Evolutionary conservation across 2,113 vertebrate species (phyloP).

Genomic region (Labeo catla): DNA sequence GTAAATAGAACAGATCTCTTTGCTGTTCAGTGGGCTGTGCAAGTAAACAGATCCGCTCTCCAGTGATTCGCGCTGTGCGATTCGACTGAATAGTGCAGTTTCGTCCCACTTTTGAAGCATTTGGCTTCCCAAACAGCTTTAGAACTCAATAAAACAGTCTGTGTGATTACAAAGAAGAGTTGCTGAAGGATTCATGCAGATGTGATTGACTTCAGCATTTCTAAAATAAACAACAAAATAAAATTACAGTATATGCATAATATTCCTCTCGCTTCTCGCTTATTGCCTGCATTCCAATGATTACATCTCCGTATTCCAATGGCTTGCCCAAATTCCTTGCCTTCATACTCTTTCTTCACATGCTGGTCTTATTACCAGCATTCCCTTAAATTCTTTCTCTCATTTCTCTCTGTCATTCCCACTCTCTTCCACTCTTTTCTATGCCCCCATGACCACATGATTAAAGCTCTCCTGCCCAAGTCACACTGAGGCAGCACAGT

Average conservation of each 20-base stretch:
- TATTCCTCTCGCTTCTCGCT: neutral
- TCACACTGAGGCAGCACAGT: slow-evolving; percentile 20
- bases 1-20: neutral
- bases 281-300: neutral
- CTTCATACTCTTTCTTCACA: neutral
- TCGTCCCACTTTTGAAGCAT: neutral
- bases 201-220: neutral
- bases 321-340: neutral
- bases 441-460: neutral
- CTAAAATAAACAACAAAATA: slow-evolving; percentile 19
- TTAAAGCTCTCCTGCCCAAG: slow-evolving; percentile 6
- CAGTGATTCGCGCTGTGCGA: neutral
- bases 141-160: slow-evolving; percentile 14
- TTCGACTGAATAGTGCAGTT: neutral
- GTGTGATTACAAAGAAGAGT: neutral
- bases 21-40: neutral
- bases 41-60: neutral
- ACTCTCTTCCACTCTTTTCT: neutral
- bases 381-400: neutral
- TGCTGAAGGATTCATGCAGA: neutral
- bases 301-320: neutral
- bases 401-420: no score
- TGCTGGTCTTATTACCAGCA: neutral
- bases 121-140: neutral
- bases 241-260: neutral